Evolutionary conservation across 2,888 invertebrate genomes (phyloP), one percentile per base, ranked within the genome.

Genomic region (Tenthredo livida): DNA sequence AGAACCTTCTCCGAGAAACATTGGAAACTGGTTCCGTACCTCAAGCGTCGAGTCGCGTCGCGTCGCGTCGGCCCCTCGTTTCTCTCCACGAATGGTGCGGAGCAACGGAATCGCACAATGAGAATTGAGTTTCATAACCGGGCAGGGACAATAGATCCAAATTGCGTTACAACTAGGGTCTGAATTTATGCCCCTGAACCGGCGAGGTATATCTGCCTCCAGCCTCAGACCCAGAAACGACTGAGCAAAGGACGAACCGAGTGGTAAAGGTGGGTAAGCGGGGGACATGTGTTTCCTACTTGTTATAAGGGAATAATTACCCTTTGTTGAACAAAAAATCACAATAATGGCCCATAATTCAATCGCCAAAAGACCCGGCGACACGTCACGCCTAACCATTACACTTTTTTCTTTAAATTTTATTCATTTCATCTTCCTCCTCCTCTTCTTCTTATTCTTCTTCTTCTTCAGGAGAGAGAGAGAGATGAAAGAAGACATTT

Each of bases 141-240:
- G 88, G 89, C 88, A 84, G 88, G 87, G 90, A 91, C 91, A 91
- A 91, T 91, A 89, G 88, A 86, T 86, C 87, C 86, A 91, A 91
- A 91, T 91, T 91, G 91, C 90, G 90, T 91, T 90, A 90, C 91
- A 91, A 90, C 91, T 89, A 91, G 91, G 91, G 91, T 91, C 87
- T 84, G 88, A 88, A 90, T 90, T 91, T 90, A 90, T 90, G 87
- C 86, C 65, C 84, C 67, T 82, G 43, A 65, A 80, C 58, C 80
- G 58, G 40, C 21, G 37, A 80, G 80, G 40, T 50, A 77, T 47
- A 29, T 47, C 47, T 77, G 33, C 92, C 90, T 73, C 21, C 9
- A 29, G 40, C 72, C 21, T 43, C 72, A 94, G 94, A 94, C 94
- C 94, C 93, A 94, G 94, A 94, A 94, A 94, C 94, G 93, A 93